Evolutionary conservation across 2,888 invertebrate genomes (phyloP).

Genomic region (Thysanoteuthis rhombus): DNA sequence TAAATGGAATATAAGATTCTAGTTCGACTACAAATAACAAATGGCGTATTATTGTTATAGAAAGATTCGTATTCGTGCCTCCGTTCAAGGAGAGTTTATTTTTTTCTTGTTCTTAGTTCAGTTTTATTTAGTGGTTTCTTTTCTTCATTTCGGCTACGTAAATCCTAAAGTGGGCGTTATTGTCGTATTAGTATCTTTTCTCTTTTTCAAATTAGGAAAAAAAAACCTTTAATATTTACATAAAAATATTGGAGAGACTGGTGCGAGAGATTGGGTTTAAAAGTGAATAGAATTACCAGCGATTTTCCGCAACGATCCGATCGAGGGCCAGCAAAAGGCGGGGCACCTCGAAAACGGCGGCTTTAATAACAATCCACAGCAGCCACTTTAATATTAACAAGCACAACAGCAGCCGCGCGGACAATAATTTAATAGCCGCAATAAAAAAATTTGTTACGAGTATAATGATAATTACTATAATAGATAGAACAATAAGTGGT

Average conservation of each 20-base stretch:
- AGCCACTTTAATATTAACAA: neutral
- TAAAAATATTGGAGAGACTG: neutral
- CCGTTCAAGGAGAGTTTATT: neutral
- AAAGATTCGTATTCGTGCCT: neutral
- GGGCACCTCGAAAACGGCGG: neutral
- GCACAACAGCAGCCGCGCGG: neutral
- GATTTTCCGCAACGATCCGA: neutral
- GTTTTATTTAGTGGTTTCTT: neutral
- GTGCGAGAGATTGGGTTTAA: neutral
- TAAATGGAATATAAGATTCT: neutral
- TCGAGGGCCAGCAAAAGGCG: neutral
- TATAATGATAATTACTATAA: neutral
- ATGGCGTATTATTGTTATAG: neutral
- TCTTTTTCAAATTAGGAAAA: neutral
- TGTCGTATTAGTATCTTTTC: neutral
- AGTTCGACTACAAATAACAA: neutral
- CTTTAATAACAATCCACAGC: neutral
- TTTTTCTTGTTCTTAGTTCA: neutral
- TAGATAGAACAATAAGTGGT: neutral
- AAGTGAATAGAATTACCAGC: neutral
- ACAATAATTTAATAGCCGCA: neutral
- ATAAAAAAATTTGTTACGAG: neutral
- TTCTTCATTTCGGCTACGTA: neutral
- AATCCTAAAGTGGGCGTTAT: neutral
- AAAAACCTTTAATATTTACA: neutral